Evolutionary conservation across 1,140 invertebrate species (phyloP).

Genomic region (Propsilocerus akamusi): DNA sequence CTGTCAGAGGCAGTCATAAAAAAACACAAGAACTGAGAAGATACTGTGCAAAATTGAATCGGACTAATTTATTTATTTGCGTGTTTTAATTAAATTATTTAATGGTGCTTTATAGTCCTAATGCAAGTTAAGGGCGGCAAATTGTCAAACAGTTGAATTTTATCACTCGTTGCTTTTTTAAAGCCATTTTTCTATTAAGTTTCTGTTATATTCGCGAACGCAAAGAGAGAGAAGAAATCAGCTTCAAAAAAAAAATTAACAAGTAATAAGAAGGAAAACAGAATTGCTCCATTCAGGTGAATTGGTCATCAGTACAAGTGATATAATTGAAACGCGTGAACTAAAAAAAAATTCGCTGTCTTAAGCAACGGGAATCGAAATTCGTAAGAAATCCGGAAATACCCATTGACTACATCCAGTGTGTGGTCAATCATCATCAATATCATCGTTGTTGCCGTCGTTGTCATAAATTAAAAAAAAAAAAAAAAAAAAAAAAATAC

Average conservation of each 20-base stretch:
- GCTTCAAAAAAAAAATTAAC: not conserved
- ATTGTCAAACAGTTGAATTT: not conserved
- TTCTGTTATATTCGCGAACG: not conserved
- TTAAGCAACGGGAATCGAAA: too few relatives aligned
- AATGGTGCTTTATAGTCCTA: not conserved
- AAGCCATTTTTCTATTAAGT: slow-evolving; percentile 3
- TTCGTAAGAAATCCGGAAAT: too few relatives aligned
- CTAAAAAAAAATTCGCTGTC: too few relatives aligned
- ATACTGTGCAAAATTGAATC: slow-evolving; percentile 1
- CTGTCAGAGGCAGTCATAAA: not conserved
- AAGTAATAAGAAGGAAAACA: too few relatives aligned
- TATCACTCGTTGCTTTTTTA: not conserved
- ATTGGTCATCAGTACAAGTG: too few relatives aligned
- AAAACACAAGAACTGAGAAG: slow-evolving; percentile 1
- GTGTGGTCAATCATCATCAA: too few relatives aligned
- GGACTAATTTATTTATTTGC: slow-evolving; percentile 1
- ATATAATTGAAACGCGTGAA: too few relatives aligned
- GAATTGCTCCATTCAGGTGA: too few relatives aligned
- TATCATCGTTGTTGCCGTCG: too few relatives aligned
- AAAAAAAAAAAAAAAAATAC: too few relatives aligned
- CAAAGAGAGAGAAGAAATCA: slow-evolving; percentile 1
- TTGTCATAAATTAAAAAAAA: too few relatives aligned
- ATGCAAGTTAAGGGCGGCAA: not conserved
- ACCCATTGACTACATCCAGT: too few relatives aligned
- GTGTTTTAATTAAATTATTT: slow-evolving; percentile 4